Evolutionary conservation across 2,797 vertebrate genomes (phyloP), one percentile per base, ranked within the genome.

Genomic region (Squalus acanthias): DNA sequence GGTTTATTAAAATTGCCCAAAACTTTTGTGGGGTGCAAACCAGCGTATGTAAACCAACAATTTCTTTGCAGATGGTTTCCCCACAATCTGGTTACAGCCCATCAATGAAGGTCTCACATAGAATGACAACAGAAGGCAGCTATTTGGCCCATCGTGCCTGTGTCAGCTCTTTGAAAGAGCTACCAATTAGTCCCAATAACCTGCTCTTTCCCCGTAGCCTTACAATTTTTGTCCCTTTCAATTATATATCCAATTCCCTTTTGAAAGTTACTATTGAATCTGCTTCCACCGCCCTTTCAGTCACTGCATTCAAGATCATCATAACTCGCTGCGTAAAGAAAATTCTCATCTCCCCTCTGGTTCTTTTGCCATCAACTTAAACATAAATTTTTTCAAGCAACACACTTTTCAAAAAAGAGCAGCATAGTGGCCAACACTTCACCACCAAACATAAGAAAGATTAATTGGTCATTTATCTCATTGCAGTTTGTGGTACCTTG

Each of bases 1-100:
- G 53, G 53, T 57, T 57, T 82, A 82, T 13, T 79, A 39, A 20
- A 79, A 39, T 29, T 9, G 74, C 74, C 60, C 60, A 7, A 63
- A 63, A 63, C 9, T 5, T 63, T 63, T 63, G 39, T 67, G 1
- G 24, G 17, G 5, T 20, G 0, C 39, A 82, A n/a, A 92, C 13
- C 0, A 65, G 29, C 15, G 5, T 92, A 29, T 3, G 1, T 63
- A 63, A 92, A 20, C 60, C 33, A 65, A 33, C 15, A 92, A 29
- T 6, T 92, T 92, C 89, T 92, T 63, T n/a, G 91, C n/a, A 93
- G 53, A 89, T 60, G 87, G 91, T 22, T 93, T 39, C 33, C 79
- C n/a, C 91, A 22, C 63, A 92, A 91, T 60, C 57, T 91, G 29
- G 79, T 33, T 29, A 91, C 26, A 91, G 26, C 3, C 29, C 57